phyloP scores from a whole-genome alignment of 2,113 vertebrate species.

The Zosterops lateralis region DNA sequence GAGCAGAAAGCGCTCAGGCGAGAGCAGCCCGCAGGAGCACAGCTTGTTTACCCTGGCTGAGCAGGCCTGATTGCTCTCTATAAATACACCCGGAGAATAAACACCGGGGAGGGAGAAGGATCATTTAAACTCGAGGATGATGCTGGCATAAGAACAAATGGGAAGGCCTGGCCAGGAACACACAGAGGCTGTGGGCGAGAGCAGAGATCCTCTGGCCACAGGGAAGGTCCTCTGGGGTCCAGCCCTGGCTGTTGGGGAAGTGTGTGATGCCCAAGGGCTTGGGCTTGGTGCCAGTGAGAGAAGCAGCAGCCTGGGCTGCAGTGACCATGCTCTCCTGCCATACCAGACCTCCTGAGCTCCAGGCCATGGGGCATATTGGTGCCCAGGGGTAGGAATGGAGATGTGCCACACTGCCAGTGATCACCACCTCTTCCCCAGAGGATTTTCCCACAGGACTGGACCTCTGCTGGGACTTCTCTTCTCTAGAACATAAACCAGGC shows the following conservation, averaged over 20 bases:
- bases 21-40: constrained; percentile 45
- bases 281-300: fast-evolving
- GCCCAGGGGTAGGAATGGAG: neutral
- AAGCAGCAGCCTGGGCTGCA: neutral
- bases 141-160: constrained; percentile 57
- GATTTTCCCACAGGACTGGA: neutral
- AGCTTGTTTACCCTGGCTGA: constrained; percentile 68
- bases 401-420: neutral
- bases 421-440: neutral
- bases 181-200: fast-evolving
- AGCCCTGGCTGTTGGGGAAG: neutral
- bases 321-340: neutral
- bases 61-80: constrained; percentile 69
- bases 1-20: neutral
- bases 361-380: fast-evolving
- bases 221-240: neutral
- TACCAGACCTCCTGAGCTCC: neutral
- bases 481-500: neutral
- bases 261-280: fast-evolving
- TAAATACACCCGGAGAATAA: constrained; percentile 63
- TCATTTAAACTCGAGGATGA: constrained; percentile 47
- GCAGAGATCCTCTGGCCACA: neutral
- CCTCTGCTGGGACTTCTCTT: neutral
- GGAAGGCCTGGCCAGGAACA: constrained; percentile 23
- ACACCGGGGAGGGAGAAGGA: constrained; percentile 53